Evolutionary conservation across 1,140 invertebrate genomes (phyloP), one percentile per base, ranked within the genome.

Genomic region (Hyphantria cunea): DNA sequence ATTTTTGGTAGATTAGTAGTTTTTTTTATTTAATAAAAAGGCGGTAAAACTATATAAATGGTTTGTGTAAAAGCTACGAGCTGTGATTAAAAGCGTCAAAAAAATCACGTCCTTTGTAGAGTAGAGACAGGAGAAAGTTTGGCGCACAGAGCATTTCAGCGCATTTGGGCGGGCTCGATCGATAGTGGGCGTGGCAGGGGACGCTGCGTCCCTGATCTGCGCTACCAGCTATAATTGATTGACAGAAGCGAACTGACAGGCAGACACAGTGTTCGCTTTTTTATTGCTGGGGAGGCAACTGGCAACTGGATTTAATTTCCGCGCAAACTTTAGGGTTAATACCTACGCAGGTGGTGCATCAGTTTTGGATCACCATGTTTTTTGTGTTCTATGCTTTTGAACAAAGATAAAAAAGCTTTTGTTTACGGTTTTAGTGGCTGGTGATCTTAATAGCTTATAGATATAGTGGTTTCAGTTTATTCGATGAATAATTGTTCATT

Each of bases 221-320:
- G 78, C 78, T 76, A 68, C 72, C 74, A 72, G 72, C 69, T 69
- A 72, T 82, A 86, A 86, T 89, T 86, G 83, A 86, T 88, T 88
- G 85, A 85, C 85, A 88, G 80, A 82, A 76, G 79, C 80, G 76
- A 72, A 79, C 76, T 79, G 80, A 84, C 84, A 80, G 74, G 72
- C 78, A 80, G 83, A 84, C 81, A 72, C 74, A 65, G 60, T 72
- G 70, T 80, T 79, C 79, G 78, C 70, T 76, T 84, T 88, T 86
- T 88, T 88, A 86, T 85, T 82, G 79, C 79, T 72, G 74, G 72
- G 73, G 73, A 72, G 70, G 54, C 74, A 67, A 64, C 66, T 75
- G 70, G 54, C 74, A 67, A 25, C 17, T 25, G 80, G 75, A 79
- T 83, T 74, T 82, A 74, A 80, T 86, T 81, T 76, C 37, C 25